These are phyloP conservation scores for Xenopus tropicalis DNA, from an alignment of 2,113 vertebrate species.

Conservation along the genomic window UCB_Xtro_10.0 CM004450.2:49142501-49143000, in stretches of 20 bases:
- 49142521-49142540: no score
- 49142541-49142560: background rate
- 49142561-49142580: background rate
- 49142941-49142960: no score
- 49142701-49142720: constrained; percentile 92
- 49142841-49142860: constrained; percentile 71
- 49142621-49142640: constrained; percentile 87
- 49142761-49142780: constrained; percentile 94
- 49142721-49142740: constrained; percentile 82
- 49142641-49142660: constrained; percentile 95
- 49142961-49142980: no score
- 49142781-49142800: constrained; percentile 84
- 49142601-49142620: constrained; percentile 84
- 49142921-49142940: no score
- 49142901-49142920: no score
- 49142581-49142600: constrained; percentile 75
- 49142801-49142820: constrained; percentile 96
- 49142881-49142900: no score
- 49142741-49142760: constrained; percentile 81
- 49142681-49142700: constrained; percentile 88
- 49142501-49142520: no score
- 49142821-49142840: constrained; percentile 97
- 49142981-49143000: no score
- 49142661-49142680: constrained; percentile 89
- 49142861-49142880: no score